phyloP scores from a whole-genome alignment of 2,113 vertebrate species.

The Pagrus major region DNA sequence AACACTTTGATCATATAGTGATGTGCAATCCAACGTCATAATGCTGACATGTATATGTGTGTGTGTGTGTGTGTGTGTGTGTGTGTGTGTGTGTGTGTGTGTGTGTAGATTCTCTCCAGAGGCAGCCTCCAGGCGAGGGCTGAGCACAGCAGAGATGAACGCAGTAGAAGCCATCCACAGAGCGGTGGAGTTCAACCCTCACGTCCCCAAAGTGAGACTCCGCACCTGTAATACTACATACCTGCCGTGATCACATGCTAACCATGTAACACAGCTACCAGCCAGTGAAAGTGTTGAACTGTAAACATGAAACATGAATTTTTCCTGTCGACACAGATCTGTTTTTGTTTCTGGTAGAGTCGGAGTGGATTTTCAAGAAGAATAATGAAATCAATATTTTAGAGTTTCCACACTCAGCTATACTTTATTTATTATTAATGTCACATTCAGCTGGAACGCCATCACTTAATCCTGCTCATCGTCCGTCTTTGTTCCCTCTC shows the following conservation, averaged over 20 bases:
- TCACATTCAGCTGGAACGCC: neutral
- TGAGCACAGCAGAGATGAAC: slow-evolving; percentile 99
- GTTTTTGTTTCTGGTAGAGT: too few species aligned
- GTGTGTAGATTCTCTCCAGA: slow-evolving; percentile 95
- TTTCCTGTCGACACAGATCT: too few species aligned
- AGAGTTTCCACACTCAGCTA: neutral
- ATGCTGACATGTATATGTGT: slow-evolving; percentile 67
- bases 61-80: slow-evolving; percentile 14
- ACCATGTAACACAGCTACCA: neutral
- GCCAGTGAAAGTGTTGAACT: neutral
- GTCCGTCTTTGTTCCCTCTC: slow-evolving; percentile 11
- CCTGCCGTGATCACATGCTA: neutral
- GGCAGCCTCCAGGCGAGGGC: slow-evolving; percentile 94
- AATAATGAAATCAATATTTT: too few species aligned
- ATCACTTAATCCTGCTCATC: neutral
- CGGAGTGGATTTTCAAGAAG: too few species aligned
- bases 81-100: slow-evolving; percentile 4
- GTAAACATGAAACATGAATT: too few species aligned
- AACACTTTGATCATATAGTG: slow-evolving; percentile 11
- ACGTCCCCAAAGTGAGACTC: slow-evolving; percentile 95
- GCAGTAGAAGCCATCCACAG: slow-evolving; percentile 99
- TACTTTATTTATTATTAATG: neutral
- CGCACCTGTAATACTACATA: neutral
- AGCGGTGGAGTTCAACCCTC: slow-evolving; percentile 99
- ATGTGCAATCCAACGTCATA: neutral